Conservation (phyloP, 2,797 vertebrate genomes). For the Myiotriccus ornatus region DNA sequence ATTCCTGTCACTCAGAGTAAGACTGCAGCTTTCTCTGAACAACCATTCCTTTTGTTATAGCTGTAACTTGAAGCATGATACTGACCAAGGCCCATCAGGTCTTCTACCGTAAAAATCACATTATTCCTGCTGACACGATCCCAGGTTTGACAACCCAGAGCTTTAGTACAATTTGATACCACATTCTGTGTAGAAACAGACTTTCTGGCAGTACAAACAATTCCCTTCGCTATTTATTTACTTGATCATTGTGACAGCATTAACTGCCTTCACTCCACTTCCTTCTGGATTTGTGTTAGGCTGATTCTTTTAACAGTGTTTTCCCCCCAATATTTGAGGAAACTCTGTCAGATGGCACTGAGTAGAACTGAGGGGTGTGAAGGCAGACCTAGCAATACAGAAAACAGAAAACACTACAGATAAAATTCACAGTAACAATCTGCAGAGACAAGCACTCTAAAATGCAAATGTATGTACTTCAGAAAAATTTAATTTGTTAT, state of each 20-base stretch:
- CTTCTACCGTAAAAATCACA: background rate
- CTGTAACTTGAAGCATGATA: background rate
- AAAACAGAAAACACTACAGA: background rate
- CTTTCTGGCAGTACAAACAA: background rate
- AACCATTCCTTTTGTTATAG: background rate
- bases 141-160: background rate
- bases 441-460: background rate
- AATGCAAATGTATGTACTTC: background rate
- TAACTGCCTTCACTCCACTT: background rate
- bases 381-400: background rate
- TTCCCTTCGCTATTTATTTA: background rate
- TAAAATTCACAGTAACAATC: background rate
- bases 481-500: constrained; percentile 2
- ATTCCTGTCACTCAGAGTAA: background rate
- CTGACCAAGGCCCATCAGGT: background rate
- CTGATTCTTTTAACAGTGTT: background rate
- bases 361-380: background rate
- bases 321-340: background rate
- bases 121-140: background rate
- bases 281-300: background rate
- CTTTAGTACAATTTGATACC: background rate
- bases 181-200: background rate
- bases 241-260: background rate
- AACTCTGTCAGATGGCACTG: background rate
- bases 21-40: background rate